Base-by-base conservation (phyloP, 2,113 vertebrate genomes). In the Acanthisitta chloris region DNA sequence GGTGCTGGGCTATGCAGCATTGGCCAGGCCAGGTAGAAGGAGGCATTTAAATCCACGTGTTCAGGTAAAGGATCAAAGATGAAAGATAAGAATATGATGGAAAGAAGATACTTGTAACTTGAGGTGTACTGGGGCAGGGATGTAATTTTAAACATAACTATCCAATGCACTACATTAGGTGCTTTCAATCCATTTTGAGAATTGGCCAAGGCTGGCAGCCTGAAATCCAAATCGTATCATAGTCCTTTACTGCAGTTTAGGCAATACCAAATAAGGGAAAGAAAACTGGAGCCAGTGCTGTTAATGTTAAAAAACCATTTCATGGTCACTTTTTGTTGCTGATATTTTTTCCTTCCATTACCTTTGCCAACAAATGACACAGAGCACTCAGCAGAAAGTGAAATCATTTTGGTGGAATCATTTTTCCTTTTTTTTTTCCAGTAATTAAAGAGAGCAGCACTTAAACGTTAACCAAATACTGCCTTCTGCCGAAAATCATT, bases 281-380 rank as follows among this genome's bases (percentile, higher is more conserved):
- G 46, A 95, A 93, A 90, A 49, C 3, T 40, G 8, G 23, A 93
- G 52, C 10, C 48, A 55, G 40, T 70, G 24, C 9, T 88, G 19
- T 90, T 86, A 83, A 77, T 49, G 61, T 87, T 62, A 90, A 86
- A 79, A 90, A 34, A 14, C 0, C 0, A 58, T 34, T 90, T 85
- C 24, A 54, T 23, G 21, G 51, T 70, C 62, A 66, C 57, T 81
- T 95, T 95, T 74, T 87, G 23, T 65, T 89, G 40, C 70, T 92
- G 24, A 24, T 91, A 69, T 49, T 97, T 96, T 42, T 96, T 88
- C 20, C 64, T 96, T 96, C 90, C 79, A 52, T 83, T 95, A 81
- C 82, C n/a, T 81, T 80, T 92, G 94, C 93, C 92, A 96, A 52
- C 17, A 81, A 94, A 90, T 95, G 88, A 95, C 93, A 88, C 23